A percentile compares a stretch with the other conserved stretches of the same genome.
Evolutionary conservation across 2,113 vertebrate species (phyloP).

Genomic region (Sceloporus undulatus): DNA sequence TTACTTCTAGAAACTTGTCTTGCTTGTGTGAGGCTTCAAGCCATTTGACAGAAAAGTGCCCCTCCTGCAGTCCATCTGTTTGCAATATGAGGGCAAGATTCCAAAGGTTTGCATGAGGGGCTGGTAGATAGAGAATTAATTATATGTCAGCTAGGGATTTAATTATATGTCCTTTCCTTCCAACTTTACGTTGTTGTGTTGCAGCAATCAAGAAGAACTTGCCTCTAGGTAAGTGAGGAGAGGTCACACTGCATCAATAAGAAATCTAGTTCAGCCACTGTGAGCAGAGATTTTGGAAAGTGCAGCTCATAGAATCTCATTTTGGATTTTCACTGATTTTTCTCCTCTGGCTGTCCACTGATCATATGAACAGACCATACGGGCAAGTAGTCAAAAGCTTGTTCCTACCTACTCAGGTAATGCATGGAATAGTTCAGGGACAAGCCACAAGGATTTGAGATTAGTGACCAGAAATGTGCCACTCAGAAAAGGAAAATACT

Average conservation of each 20-base stretch:
- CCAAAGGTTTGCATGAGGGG: not conserved
- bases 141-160: not conserved
- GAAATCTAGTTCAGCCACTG: not conserved
- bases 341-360: not conserved
- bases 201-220: not conserved
- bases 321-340: not conserved
- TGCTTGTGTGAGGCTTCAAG: not conserved
- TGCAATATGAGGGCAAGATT: not conserved
- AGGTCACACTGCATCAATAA: not conserved
- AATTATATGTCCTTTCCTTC: not conserved
- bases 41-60: not conserved
- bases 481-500: not conserved
- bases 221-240: not conserved
- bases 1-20: not conserved
- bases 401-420: not conserved
- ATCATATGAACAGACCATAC: not conserved
- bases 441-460: no score
- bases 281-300: not conserved
- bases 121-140: not conserved
- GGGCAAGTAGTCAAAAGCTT: not conserved
- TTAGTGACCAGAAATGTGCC: not conserved
- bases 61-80: constrained; percentile 3
- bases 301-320: not conserved
- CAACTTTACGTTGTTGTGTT: not conserved
- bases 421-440: not conserved